Evolutionary conservation across 2,888 invertebrate species (phyloP), one percentile per base, ranked within the genome.

Genomic region (Epistrophe grossulariae): DNA sequence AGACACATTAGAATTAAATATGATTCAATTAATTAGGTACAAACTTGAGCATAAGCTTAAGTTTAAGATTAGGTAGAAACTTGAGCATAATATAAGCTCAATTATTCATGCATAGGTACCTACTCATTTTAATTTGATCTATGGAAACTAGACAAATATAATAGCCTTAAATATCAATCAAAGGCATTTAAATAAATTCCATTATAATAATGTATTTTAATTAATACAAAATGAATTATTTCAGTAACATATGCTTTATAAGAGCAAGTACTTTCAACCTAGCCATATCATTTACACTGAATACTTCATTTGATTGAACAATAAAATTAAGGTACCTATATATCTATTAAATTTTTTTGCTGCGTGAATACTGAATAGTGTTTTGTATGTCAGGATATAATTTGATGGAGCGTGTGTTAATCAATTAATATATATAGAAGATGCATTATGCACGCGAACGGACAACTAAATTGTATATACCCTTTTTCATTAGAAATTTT

Each of bases 361-460:
- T 82, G 71, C 85, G 74, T 87, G 85, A 87, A 79, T 82, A 70
- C 71, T 87, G 85, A 87, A 79, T 82, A 70, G 62, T 50, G 19
- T 55, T 70, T 40, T 10, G 17, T 43, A 15, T 78, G 73, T 81
- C 85, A 78, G 81, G 24, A 38, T 79, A 38, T 79, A 74, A 71
- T 74, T 64, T 79, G 85, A 87, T 52, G 74, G 64, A 87, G 85
- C 85, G 85, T 87, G 85, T 87, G 74, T 79, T 87, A 87, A 87
- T 82, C 85, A 87, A 87, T 87, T 87, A 82, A 82, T 70, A 45
- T 38, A 82, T 70, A 45, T 38, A 68, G 35, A 70, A 72, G 76
- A 73, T 74, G 45, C 73, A 87, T 64, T 66, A 55, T 70, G 55
- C 85, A 82, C 79, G 82, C 85, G 31, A 87, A 87, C 66, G 74